Base-by-base conservation (phyloP, 2,888 invertebrate species). In the Hypsopygia costalis region DNA sequence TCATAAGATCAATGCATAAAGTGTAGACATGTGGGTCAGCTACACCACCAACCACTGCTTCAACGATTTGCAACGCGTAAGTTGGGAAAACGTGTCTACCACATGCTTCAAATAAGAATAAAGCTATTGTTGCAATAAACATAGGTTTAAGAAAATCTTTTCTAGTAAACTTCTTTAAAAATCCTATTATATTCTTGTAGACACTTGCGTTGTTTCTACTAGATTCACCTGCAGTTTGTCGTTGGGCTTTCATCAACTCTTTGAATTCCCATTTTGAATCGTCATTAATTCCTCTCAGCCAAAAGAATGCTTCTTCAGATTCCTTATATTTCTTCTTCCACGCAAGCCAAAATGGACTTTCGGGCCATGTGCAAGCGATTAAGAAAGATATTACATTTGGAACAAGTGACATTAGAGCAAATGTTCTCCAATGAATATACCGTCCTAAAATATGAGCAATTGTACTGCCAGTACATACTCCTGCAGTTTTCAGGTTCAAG, bases 291-390 rank as follows among this genome's bases (percentile, higher is more conserved):
- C 91, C 91, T 44, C 91, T 70, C 32, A 91, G 80, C 70, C 82
- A 90, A 28, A 76, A 73, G 29, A 91, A 90, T 0, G 89, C 71
- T 8, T 70, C 53, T 46, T 85, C 76, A 0, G 92, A 91, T 37
- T 88, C 76, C 0, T 75, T 71, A 1, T 72, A 65, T 7, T 72
- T 69, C 1, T 82, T 85, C 41, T 48, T 53, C 0, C 47, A 77
- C 0, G 90, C 78, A 28, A 93, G 56, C 92, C 92, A 93, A 5
- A 81, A 73, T 0, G 92, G 92, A 11, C 92, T 90, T 67, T 93
- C 93, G 0, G 90, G 91, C 49, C 91, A 70, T 0, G 89, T 78
- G 6, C 74, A 54, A 3, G 90, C 69, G 2, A 65, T 69, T 0
- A 55, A 34, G 1, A 69, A 44, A 1, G 63, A 49, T 0, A 61